Evolutionary conservation across 1,140 invertebrate genomes (phyloP).

Genomic region (Conus ventricosus): DNA sequence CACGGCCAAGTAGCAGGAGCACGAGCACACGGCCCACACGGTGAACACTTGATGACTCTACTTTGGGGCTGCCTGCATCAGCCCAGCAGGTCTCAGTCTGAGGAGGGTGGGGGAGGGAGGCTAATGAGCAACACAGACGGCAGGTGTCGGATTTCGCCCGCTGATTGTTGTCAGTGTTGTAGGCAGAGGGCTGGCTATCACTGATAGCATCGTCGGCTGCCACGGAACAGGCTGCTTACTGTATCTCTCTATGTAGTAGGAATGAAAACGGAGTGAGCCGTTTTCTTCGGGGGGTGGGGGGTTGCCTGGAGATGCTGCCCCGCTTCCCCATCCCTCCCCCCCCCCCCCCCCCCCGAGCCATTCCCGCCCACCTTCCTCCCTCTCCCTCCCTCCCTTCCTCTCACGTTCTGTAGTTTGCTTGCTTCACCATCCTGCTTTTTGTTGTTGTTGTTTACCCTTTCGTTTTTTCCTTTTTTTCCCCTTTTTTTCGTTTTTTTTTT

Average conservation of each 20-base stretch:
- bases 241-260: background rate
- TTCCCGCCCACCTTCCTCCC: too few species aligned
- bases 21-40: background rate
- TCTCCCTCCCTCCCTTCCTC: background rate
- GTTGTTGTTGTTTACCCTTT: too few species aligned
- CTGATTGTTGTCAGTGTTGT: constrained; percentile 10
- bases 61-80: background rate
- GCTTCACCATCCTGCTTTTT: too few species aligned
- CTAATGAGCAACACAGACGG: background rate
- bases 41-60: constrained; percentile 2
- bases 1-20: background rate
- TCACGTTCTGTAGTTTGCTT: background rate
- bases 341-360: too few species aligned
- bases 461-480: too few species aligned
- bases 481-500: too few species aligned
- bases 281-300: background rate
- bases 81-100: background rate
- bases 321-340: too few species aligned
- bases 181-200: background rate
- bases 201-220: constrained; percentile 1
- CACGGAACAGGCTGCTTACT: background rate
- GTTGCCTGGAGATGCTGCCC: background rate
- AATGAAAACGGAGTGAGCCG: background rate
- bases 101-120: background rate
- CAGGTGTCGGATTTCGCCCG: background rate